Evolutionary conservation across 2,888 invertebrate genomes (phyloP).

Genomic region (Pachycephus smyrnensis): DNA sequence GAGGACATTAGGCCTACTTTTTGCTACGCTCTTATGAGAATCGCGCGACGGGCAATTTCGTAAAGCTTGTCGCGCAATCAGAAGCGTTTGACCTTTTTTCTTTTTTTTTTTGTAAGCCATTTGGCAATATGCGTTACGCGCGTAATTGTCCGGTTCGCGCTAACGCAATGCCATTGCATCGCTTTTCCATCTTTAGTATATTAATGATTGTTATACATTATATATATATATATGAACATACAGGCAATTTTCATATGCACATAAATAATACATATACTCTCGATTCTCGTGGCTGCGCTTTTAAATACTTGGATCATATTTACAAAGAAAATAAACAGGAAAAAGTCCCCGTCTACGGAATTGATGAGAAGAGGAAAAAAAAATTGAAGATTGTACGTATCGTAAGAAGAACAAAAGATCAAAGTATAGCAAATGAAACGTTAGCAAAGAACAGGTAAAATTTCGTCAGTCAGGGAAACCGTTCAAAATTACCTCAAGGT

Average conservation of each 20-base stretch:
- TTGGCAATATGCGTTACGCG: background rate
- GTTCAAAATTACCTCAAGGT: background rate
- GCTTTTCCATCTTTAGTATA: background rate
- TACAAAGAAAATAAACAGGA: background rate
- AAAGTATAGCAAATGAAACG: too few relatives aligned
- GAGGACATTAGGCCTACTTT: conserved; percentile 30
- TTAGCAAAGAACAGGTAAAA: too few relatives aligned
- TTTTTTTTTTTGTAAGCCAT: background rate
- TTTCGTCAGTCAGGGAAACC: background rate
- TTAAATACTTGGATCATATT: background rate
- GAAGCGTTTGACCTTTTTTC: background rate
- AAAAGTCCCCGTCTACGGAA: background rate
- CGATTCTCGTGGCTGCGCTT: background rate
- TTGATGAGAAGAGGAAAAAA: background rate
- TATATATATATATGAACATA: background rate
- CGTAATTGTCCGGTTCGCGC: background rate
- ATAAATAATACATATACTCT: background rate
- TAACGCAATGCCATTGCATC: background rate
- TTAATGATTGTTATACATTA: background rate
- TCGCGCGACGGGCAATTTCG: conserved; percentile 17
- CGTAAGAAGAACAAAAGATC: background rate
- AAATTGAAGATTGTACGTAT: background rate
- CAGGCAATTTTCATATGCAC: background rate
- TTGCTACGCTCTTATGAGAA: conserved; percentile 24
- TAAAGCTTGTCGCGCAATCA: background rate